These are phyloP conservation scores for Antedon bifida DNA, from an alignment of 35 echinoderm and acorn worm species.

Conservation along the genomic window DNA sequence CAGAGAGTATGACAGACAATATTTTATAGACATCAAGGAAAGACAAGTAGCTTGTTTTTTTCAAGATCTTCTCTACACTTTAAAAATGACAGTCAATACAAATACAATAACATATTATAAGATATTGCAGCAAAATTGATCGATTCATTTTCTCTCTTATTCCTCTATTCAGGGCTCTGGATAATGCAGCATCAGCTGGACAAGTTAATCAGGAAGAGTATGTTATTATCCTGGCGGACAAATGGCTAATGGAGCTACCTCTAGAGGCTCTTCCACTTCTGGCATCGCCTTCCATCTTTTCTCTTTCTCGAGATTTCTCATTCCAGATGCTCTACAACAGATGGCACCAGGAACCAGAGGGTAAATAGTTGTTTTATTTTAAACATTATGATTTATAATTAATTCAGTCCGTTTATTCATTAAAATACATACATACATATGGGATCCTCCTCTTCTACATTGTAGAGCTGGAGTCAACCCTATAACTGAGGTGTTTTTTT, in stretches of 20 bases:
- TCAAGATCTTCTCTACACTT: too few relatives aligned
- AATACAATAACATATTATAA: too few relatives aligned
- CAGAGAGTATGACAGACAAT: background rate
- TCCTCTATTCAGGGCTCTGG: slow-evolving; percentile 25
- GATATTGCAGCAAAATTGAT: too few relatives aligned
- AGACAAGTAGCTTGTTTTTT: too few relatives aligned
- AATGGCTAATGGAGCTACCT: slow-evolving; percentile 89
- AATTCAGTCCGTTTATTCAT: background rate
- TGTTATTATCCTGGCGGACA: slow-evolving; percentile 73
- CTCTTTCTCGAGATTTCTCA: slow-evolving; percentile 79
- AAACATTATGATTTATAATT: background rate
- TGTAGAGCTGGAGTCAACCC: background rate
- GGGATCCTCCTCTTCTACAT: too few relatives aligned
- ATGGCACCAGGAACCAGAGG: slow-evolving; percentile 74
- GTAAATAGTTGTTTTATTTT: slow-evolving; percentile 9
- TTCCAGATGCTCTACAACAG: slow-evolving; percentile 88
- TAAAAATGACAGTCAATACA: too few relatives aligned
- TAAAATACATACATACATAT: too few relatives aligned
- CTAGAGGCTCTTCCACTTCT: slow-evolving; percentile 71
- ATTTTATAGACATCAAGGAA: background rate
- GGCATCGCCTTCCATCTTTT: slow-evolving; percentile 50
- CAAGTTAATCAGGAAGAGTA: slow-evolving; percentile 45
- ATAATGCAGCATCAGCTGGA: slow-evolving; percentile 12
- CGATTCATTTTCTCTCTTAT: too few relatives aligned
- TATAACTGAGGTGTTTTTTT: background rate